Base-by-base conservation (phyloP, 2,797 vertebrate genomes). In the Poeciliopsis turneri region DNA sequence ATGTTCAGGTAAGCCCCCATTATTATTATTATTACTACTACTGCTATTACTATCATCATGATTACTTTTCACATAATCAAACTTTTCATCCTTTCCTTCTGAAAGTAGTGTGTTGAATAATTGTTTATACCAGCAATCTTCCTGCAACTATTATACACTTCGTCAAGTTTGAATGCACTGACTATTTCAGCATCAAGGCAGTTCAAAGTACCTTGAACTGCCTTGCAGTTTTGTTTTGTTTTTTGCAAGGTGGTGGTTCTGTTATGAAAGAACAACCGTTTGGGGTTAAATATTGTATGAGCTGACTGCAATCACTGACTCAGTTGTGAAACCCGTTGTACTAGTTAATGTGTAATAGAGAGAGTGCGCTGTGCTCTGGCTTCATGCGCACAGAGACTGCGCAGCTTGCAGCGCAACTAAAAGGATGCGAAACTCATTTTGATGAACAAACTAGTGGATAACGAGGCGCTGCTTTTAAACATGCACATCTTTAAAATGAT, bases 1-100 rank as follows among this genome's bases (percentile, higher is more conserved):
- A 41, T 76, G 70, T n/a, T 23, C 46, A 43, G 91, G 93, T 94
- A 82, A 92, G 88, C 20, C 33, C n/a, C 15, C 5, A 11, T n/a
- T 5, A 2, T 74, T 75, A 85, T 5, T 13, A 46, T 10, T 43
- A 43, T 4, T 46, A 46, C 13, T 15, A 15, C 4, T 46, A 15
- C 0, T 15, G 13, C 15, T 12, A 46, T 53, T 2, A 43, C 11
- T 11, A 12, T 45, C 10, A 45, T 53, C 20, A 53, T 9, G 3
- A 23, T 53, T 3, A 25, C n/a, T 55, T 55, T n/a, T n/a, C 53
- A 25, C 10, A 78, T 72, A 3, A 3, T n/a, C 33, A 23, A 39
- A 68, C 4, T 73, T 76, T 0, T 70, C 59, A 46, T 68, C 79
- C 69, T 75, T 25, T 25, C 9, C 2, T 20, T 64, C 3, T 36